phyloP scores from a whole-genome alignment of 2,888 invertebrate genomes.

The Synergus laeviventris region DNA sequence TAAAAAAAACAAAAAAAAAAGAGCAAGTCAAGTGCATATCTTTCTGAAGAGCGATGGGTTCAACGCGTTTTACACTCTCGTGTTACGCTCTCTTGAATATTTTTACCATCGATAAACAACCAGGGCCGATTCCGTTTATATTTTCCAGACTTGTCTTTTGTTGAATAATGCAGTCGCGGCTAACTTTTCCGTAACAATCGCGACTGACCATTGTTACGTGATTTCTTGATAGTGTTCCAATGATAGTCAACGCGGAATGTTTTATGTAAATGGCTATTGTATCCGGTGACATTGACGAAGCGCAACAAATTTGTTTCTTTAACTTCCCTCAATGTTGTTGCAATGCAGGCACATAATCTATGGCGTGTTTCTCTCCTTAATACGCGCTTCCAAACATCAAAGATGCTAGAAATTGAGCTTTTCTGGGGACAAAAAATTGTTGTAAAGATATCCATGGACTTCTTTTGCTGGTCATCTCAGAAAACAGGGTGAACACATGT shows the following conservation, averaged over 20 bases:
- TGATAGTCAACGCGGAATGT: slow-evolving; percentile 65
- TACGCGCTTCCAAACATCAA: not conserved
- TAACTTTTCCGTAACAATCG: slow-evolving; percentile 53
- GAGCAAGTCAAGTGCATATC: not conserved
- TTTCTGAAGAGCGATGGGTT: not conserved
- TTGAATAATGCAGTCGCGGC: slow-evolving; percentile 50
- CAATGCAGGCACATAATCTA: not conserved
- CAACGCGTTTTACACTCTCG: slow-evolving; percentile 5
- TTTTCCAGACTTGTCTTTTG: slow-evolving; percentile 46
- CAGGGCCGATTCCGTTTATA: slow-evolving; percentile 45
- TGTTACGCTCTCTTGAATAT: slow-evolving; percentile 30
- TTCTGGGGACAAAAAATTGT: not conserved
- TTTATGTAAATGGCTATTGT: slow-evolving; percentile 71
- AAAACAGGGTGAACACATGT: too few relatives aligned
- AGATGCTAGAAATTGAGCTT: not conserved
- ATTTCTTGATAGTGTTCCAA: slow-evolving; percentile 51
- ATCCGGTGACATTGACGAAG: slow-evolving; percentile 61
- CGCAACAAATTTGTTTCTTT: slow-evolving; percentile 57
- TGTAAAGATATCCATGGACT: not conserved
- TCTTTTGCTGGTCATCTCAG: too few relatives aligned
- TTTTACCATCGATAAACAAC: slow-evolving; percentile 39
- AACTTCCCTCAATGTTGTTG: slow-evolving; percentile 45
- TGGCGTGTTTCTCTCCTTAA: not conserved
- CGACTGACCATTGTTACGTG: slow-evolving; percentile 47
- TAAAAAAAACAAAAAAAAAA: not conserved